Conservation (phyloP, 2,888 invertebrate genomes). For the Therioaphis trifolii region DNA sequence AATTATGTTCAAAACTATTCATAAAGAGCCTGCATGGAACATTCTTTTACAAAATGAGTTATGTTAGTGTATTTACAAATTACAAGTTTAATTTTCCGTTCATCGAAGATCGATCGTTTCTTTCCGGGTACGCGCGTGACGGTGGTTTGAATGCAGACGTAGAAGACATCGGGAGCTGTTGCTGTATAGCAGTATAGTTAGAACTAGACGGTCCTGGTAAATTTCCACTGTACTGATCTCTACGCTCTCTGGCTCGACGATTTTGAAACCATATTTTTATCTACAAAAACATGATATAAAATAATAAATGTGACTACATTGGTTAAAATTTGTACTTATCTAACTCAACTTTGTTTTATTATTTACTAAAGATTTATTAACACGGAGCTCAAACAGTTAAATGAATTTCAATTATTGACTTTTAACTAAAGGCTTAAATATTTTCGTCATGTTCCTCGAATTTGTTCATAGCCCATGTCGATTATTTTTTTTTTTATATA, state of each 20-base stretch:
- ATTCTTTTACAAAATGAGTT: too few species aligned
- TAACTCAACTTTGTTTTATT: too few species aligned
- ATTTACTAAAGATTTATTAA: too few species aligned
- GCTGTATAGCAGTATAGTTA: conserved; percentile 30
- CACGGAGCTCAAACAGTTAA: too few species aligned
- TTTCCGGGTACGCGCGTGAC: neutral
- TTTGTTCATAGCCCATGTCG: too few species aligned
- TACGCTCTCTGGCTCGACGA: conserved; percentile 66
- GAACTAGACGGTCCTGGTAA: conserved; percentile 6
- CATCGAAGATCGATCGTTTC: neutral
- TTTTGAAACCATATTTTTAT: conserved; percentile 67
- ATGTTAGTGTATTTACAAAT: neutral
- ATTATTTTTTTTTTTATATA: too few species aligned
- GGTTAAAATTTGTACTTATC: too few species aligned
- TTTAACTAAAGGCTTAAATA: too few species aligned
- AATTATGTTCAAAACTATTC: neutral
- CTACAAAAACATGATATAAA: conserved; percentile 57
- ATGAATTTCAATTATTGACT: too few species aligned
- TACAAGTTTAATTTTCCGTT: neutral
- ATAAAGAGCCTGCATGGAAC: neutral
- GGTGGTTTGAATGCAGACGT: conserved; percentile 67
- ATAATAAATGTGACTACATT: too few species aligned
- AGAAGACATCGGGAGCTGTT: conserved; percentile 37
- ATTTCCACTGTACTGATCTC: conserved; percentile 63
- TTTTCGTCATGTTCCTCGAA: too few species aligned